Base-by-base conservation (phyloP, 2,888 invertebrate genomes). In the Macropis europaea region DNA sequence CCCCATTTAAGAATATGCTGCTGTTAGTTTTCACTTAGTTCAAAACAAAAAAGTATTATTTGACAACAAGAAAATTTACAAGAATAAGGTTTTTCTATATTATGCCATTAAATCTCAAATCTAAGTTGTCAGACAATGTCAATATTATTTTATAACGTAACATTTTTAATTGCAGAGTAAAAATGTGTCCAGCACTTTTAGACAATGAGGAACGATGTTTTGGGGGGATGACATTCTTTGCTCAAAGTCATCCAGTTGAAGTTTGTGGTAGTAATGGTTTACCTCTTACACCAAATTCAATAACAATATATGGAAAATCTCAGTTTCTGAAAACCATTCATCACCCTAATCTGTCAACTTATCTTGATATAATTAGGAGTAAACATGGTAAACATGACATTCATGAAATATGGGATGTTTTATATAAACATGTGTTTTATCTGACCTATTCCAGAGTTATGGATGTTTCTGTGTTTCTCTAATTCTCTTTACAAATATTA, bases 201-300 rank as follows among this genome's bases (percentile, higher is more conserved):
- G 90, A 90, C 77, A 88, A 90, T 60, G 90, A 91, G 43, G 90
- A 91, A 78, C 88, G 92, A 83, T 91, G 91, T 81, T 94, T 98
- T 87, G 97, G 96, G n/a, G 96, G 97, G 4, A 94, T 94, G 83
- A 98, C 98, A 19, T 97, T 96, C 90, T 97, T 97, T 90, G 98
- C 98, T 0, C 95, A 95, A 86, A 94, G 95, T 85, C 97, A 98
- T 89, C 96, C 96, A 9, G 95, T 95, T 26, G 97, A 97, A 90
- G 94, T 95, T 56, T 99, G 98, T 90, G 98, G 98, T 7, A 97
- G 96, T 79, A 99, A 99, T 91, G 99, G 99, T 0, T 91, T 99
- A 48, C 99, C 99, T 0, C 91, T 99, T 17, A 99, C 99, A 0
- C 98, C 99, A 1, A 98, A 99, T 90, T 98, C 98, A 0, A 97